A percentile compares a stretch with the other conserved stretches of the same genome.
Evolutionary conservation across 2,113 vertebrate genomes (phyloP).

Genomic region (Melozone crissalis): DNA sequence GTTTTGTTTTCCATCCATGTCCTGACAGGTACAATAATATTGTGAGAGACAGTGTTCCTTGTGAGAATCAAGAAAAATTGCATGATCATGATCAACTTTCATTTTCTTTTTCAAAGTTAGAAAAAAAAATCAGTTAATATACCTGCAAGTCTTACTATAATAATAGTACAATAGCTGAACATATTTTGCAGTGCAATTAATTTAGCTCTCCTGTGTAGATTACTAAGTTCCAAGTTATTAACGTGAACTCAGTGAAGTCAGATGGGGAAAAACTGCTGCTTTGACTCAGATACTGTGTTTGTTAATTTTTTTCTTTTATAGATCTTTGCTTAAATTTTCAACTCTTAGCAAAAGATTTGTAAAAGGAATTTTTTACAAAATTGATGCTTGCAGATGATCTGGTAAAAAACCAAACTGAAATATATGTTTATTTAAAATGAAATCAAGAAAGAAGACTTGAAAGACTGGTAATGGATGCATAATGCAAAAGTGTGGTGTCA

Average conservation of each 20-base stretch:
- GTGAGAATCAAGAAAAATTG: neutral
- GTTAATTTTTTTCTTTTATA: neutral
- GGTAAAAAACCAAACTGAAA: neutral
- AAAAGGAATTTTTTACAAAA: neutral
- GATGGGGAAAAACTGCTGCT: neutral
- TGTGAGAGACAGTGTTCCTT: neutral
- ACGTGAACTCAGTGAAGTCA: neutral
- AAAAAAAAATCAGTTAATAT: neutral
- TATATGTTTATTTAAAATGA: neutral
- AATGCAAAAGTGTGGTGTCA: neutral
- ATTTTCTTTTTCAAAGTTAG: neutral
- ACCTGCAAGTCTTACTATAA: too few relatives aligned
- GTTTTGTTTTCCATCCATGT: neutral
- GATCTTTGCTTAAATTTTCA: neutral
- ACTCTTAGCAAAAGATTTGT: neutral
- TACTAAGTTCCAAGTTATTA: neutral
- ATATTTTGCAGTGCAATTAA: neutral
- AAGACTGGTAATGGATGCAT: neutral
- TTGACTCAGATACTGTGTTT: neutral
- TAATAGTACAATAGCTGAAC: neutral
- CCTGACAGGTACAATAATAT: neutral
- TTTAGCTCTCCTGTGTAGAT: neutral
- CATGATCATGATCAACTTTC: neutral
- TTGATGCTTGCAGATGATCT: neutral
- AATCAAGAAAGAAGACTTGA: neutral